Conservation (phyloP, 1,140 invertebrate genomes). For the Leptoteleia sp. region DNA sequence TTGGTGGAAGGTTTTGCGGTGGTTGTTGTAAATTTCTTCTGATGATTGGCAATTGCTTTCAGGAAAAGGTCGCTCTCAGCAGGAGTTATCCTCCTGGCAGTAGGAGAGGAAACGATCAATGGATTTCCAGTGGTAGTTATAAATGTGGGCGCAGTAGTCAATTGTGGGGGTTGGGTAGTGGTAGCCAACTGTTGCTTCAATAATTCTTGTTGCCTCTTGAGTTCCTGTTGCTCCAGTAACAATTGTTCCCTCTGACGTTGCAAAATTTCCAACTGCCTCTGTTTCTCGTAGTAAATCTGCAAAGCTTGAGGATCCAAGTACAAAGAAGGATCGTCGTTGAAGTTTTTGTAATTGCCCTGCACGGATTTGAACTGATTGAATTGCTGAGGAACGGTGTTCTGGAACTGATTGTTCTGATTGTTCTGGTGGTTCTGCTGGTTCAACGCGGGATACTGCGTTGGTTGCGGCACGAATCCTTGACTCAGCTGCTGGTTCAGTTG, state of each 20-base stretch:
- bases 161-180: conserved; percentile 71
- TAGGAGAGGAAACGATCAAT: conserved; percentile 71
- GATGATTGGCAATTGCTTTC: conserved; percentile 78
- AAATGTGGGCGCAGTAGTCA: conserved; percentile 61
- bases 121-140: conserved; percentile 66
- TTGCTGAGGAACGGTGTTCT: conserved; percentile 70
- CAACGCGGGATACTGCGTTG: conserved; percentile 57
- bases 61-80: conserved; percentile 77
- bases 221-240: conserved; percentile 76
- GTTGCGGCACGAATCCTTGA: conserved; percentile 65
- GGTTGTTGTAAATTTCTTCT: conserved; percentile 76
- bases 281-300: conserved; percentile 83
- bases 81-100: conserved; percentile 74
- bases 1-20: conserved; percentile 61
- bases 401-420: conserved; percentile 71
- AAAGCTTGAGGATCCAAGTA: conserved; percentile 81
- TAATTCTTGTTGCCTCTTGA: conserved; percentile 77
- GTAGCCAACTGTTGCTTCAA: conserved; percentile 76
- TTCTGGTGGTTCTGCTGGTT: conserved; percentile 36
- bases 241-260: conserved; percentile 77
- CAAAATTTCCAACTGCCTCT: conserved; percentile 83
- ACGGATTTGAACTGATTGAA: conserved; percentile 66
- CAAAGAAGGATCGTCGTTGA: conserved; percentile 74
- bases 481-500: conserved; percentile 71
- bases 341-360: conserved; percentile 77